Base-by-base conservation (phyloP, 2,888 invertebrate species). In the Agrilus biguttatus region DNA sequence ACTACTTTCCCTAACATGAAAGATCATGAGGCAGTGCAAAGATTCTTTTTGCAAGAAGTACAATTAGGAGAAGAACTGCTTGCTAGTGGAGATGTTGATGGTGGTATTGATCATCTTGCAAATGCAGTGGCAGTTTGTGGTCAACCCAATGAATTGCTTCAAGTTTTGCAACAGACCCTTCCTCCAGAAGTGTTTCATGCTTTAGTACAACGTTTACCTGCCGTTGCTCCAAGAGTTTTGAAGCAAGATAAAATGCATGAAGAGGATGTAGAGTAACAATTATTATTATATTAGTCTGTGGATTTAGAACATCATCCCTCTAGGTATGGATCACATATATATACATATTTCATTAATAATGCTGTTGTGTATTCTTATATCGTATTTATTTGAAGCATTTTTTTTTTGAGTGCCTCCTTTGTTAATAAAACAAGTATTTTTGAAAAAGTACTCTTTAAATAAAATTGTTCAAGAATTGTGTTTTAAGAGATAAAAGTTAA, bases 41-140 rank as follows among this genome's bases (percentile, higher is more conserved):
- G 82, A 65, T 74, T 73, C 59, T 74, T 74, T 62, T 58, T 74
- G 36, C 72, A 73, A 54, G 70, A 88, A 78, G 88, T 97, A 50
- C 93, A 97, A 66, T 69, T 90, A 40, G 97, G 97, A 36, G 97
- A 98, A 66, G 89, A 90, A 59, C 66, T 92, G 48, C 70, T 96
- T 54, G 81, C 83, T 12, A 77, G 78, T n/a, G 91, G 91, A 12
- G 85, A 91, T 58, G 65, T 89, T 47, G 88, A 93, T 51, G 83
- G 79, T 37, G 97, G 93, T 33, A 88, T 96, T 40, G 92, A 95
- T 64, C 97, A 97, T 70, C 77, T 98, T 52, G 88, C 90, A 36
- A 93, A 92, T 67, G 97, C 97, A 8, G 88, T 98, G n/a, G 87
- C 92, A 4, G 88, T 97, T 21, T 97, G 97, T 62, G 95, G 93